These are phyloP conservation scores for Arothron firmamentum DNA, from an alignment of 2,113 vertebrate species.

Conservation along the genomic window DNA sequence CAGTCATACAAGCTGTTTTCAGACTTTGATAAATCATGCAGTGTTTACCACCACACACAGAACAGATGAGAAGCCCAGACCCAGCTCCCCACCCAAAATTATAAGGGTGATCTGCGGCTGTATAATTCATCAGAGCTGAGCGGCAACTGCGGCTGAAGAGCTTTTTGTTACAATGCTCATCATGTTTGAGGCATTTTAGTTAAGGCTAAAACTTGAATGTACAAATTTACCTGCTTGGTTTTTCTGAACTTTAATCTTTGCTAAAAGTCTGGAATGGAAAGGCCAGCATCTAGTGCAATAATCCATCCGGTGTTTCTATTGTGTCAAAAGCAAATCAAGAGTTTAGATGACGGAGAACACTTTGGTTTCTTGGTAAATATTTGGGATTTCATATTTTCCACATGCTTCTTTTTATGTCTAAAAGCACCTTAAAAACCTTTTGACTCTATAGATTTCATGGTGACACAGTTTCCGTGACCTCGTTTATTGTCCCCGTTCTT, in stretches of 20 bases:
- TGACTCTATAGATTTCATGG: not conserved
- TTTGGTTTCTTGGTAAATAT: no score
- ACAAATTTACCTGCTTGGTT: no score
- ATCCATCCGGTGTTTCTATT: no score
- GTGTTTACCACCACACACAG: constrained; percentile 58
- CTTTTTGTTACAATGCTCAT: constrained; percentile 1
- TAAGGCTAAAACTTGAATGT: no score
- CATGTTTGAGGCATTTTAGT: no score
- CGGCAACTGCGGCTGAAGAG: constrained; percentile 17
- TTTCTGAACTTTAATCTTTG: no score
- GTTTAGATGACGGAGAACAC: no score
- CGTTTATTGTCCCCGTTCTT: constrained; percentile 52
- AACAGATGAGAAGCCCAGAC: constrained; percentile 28
- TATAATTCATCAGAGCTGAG: constrained; percentile 58
- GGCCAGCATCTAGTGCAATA: no score
- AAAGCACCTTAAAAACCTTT: no score
- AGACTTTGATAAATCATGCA: constrained; percentile 67
- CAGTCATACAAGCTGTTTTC: constrained; percentile 44
- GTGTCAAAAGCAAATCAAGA: no score
- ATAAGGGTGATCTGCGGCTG: constrained; percentile 44
- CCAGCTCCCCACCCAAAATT: constrained; percentile 35
- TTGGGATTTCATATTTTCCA: not conserved
- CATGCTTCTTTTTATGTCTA: not conserved
- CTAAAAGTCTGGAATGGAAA: no score
- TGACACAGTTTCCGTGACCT: constrained; percentile 61